These are phyloP conservation scores for Crocuta crocuta DNA, from an alignment of 2,113 vertebrate genomes.

Conservation along the genomic window DNA sequence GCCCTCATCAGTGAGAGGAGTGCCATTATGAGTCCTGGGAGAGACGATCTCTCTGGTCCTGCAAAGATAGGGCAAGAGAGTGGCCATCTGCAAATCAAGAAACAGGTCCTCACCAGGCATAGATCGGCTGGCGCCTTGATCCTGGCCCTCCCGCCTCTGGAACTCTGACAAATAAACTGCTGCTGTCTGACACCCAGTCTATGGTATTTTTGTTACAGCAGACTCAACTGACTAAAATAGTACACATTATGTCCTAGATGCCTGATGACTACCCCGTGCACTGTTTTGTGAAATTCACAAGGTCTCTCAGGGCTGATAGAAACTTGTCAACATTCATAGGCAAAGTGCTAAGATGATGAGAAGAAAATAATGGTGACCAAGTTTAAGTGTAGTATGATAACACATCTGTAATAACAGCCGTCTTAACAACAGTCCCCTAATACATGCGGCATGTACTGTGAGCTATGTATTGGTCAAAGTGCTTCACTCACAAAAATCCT, in stretches of 20 bases:
- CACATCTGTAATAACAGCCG: neutral
- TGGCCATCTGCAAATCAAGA: neutral
- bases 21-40: neutral
- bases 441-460: accelerated
- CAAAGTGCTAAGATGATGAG: neutral
- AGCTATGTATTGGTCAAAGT: neutral
- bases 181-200: neutral
- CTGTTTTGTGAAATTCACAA: neutral
- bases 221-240: neutral
- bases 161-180: neutral
- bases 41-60: neutral
- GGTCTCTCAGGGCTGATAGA: neutral
- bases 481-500: neutral
- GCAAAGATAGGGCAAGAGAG: neutral
- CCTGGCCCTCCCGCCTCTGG: neutral
- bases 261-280: neutral
- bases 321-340: neutral
- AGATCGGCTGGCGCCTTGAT: neutral
- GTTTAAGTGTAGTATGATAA: neutral
- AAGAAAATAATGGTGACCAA: neutral
- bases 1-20: neutral
- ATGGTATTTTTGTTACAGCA: neutral
- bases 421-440: neutral
- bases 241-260: neutral
- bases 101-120: neutral